phyloP scores from a whole-genome alignment of 2,888 invertebrate species.

The Cerastis leucographa region DNA sequence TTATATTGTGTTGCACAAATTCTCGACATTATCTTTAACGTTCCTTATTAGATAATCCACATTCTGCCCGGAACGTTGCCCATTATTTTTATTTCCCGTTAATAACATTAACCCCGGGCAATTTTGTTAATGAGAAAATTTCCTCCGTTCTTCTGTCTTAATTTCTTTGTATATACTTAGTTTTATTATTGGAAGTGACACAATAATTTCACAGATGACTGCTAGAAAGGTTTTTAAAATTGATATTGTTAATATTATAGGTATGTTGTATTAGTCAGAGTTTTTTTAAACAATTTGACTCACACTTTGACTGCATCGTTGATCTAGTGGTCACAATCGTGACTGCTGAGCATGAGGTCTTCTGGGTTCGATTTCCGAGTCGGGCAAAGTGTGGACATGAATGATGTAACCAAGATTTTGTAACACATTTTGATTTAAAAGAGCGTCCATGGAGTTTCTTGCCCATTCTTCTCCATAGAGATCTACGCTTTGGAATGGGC shows the following conservation, averaged over 20 bases:
- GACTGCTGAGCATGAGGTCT: too few species aligned
- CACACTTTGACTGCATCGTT: too few species aligned
- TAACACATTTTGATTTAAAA: too few species aligned
- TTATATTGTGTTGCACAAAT: conserved; percentile 62
- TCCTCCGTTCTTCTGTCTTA: conserved; percentile 61
- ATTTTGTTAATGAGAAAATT: conserved; percentile 68
- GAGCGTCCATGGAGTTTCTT: too few species aligned
- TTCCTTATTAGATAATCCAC: conserved; percentile 69
- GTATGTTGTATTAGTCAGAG: background rate
- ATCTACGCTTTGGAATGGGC: too few species aligned
- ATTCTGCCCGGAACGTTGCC: conserved; percentile 62
- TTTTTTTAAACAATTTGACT: background rate
- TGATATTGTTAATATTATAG: conserved; percentile 35
- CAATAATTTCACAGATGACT: conserved; percentile 61
- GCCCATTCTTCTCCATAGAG: too few species aligned
- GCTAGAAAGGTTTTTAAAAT: conserved; percentile 34
- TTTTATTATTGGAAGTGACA: conserved; percentile 66
- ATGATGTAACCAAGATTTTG: too few species aligned
- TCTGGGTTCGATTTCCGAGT: too few species aligned
- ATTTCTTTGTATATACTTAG: conserved; percentile 65
- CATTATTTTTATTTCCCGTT: conserved; percentile 68
- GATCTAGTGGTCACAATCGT: too few species aligned
- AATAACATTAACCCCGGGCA: conserved; percentile 65
- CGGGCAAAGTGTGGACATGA: too few species aligned
- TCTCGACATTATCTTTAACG: conserved; percentile 61